These are phyloP conservation scores for Lophura nycthemera DNA, from an alignment of 2,113 vertebrate genomes.

Conservation along the genomic window DNA sequence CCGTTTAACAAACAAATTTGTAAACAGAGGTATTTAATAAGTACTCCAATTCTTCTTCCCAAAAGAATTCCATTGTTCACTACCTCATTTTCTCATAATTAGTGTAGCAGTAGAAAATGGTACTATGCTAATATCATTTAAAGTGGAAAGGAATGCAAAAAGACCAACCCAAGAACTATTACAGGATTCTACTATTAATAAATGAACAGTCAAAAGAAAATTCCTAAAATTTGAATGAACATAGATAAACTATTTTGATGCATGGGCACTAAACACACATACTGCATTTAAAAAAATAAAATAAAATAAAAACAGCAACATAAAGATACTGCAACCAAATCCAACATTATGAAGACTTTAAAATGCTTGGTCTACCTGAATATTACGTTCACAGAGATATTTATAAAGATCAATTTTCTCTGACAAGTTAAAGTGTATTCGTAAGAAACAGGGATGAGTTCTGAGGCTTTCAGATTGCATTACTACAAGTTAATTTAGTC, in stretches of 20 bases:
- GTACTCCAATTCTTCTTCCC: not conserved
- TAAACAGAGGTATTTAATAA: not conserved
- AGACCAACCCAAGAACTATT: not conserved
- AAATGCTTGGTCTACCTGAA: conserved; percentile 25
- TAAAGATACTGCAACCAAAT: not conserved
- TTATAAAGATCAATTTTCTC: conserved; percentile 50
- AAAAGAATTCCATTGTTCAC: not conserved
- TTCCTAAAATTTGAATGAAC: not conserved
- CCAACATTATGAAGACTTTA: not conserved
- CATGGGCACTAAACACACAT: not conserved
- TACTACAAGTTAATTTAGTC: conserved; percentile 50
- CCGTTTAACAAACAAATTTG: not conserved
- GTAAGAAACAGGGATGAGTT: conserved; percentile 11
- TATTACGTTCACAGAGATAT: not conserved
- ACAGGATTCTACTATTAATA: not conserved
- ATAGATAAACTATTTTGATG: not conserved
- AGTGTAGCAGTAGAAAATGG: not conserved
- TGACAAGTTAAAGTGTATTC: conserved; percentile 51
- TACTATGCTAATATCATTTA: not conserved
- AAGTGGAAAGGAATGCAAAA: not conserved
- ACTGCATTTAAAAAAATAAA: not conserved
- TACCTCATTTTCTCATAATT: not conserved
- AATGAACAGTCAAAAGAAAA: not conserved
- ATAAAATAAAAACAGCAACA: too few relatives aligned
- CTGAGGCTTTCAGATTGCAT: conserved; percentile 37